Evolutionary conservation across 2,797 vertebrate species (phyloP).

Genomic region (Hirundo rustica): DNA sequence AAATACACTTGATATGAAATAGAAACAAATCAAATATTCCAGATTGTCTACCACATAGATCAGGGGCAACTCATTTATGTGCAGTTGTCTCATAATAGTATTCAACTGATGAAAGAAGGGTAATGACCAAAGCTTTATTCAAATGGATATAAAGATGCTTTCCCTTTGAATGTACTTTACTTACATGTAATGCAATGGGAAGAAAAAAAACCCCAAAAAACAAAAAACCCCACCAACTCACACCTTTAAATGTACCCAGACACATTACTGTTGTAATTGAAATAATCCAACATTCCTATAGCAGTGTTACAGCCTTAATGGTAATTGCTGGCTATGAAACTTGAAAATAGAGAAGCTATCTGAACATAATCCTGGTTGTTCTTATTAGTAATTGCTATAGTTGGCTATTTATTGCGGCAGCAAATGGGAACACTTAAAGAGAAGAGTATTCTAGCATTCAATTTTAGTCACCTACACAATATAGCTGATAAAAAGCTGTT

Average conservation of each 20-base stretch:
- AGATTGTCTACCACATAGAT: background rate
- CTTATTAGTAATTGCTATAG: slow-evolving; percentile 47
- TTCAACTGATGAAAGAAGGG: background rate
- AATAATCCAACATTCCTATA: slow-evolving; percentile 46
- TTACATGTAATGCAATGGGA: background rate
- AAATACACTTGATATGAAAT: background rate
- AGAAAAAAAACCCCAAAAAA: background rate
- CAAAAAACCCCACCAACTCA: background rate
- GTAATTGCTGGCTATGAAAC: slow-evolving; percentile 47
- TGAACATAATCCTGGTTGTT: slow-evolving; percentile 24
- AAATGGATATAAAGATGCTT: background rate
- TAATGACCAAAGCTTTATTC: background rate
- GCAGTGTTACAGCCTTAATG: slow-evolving; percentile 33
- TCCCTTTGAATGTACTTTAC: background rate
- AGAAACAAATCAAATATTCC: background rate
- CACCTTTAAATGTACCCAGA: slow-evolving; percentile 20
- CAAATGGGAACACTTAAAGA: background rate
- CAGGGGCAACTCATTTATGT: background rate
- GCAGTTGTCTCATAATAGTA: background rate
- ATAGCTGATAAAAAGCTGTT: slow-evolving; percentile 14
- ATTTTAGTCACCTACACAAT: slow-evolving; percentile 1
- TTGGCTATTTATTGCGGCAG: slow-evolving; percentile 33
- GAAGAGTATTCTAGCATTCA: background rate
- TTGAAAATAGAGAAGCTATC: slow-evolving; percentile 27
- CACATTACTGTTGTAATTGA: slow-evolving; percentile 43